phyloP scores from a whole-genome alignment of 1,140 invertebrate genomes.

The Ephestia elutella region DNA sequence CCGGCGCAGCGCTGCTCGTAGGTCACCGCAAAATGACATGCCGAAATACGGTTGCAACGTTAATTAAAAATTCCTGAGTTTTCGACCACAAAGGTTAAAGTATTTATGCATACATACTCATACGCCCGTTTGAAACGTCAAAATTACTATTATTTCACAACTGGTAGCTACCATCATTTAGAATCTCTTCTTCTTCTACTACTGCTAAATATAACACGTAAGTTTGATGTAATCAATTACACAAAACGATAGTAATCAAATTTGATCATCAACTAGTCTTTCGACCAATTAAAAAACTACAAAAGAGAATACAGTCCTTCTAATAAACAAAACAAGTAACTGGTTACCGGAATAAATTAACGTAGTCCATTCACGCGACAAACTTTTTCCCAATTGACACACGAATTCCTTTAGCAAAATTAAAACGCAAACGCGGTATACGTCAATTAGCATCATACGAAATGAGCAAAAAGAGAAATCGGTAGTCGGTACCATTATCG shows the following conservation, averaged over 20 bases:
- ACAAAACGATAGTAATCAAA: too few relatives aligned
- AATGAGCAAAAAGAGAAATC: conserved; percentile 42
- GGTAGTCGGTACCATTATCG: conserved; percentile 19
- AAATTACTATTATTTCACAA: too few relatives aligned
- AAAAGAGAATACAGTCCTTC: background rate
- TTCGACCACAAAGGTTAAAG: too few relatives aligned
- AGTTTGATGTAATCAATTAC: too few relatives aligned
- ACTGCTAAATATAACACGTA: too few relatives aligned
- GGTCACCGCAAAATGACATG: background rate
- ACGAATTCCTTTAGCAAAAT: background rate
- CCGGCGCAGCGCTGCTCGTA: background rate
- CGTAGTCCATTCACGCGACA: background rate
- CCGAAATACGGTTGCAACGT: too few relatives aligned
- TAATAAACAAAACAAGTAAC: background rate
- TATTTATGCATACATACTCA: too few relatives aligned
- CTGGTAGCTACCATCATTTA: too few relatives aligned
- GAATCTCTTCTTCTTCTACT: too few relatives aligned
- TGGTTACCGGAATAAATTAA: background rate
- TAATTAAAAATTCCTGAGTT: too few relatives aligned
- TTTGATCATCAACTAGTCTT: background rate
- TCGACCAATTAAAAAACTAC: background rate
- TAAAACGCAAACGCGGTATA: conserved; percentile 16
- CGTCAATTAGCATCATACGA: conserved; percentile 31
- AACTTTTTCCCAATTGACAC: conserved; percentile 4
- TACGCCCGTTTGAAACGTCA: too few relatives aligned